Evolutionary conservation across 53 echinoderm and acorn worm species (phyloP).

Genomic region (Astropecten irregularis): DNA sequence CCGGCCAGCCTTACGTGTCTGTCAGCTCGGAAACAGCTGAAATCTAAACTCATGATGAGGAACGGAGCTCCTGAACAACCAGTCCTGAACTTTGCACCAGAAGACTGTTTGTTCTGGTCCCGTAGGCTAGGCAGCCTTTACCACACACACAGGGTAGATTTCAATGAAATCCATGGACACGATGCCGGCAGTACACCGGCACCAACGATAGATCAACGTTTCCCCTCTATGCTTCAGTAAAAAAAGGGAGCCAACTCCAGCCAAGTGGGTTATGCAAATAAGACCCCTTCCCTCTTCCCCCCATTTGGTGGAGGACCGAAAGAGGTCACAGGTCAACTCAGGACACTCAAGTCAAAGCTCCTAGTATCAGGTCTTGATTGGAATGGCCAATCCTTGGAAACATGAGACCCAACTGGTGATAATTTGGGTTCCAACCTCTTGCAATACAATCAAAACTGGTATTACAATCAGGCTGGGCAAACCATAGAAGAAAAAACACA

Average conservation of each 20-base stretch:
- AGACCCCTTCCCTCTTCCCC: too few species aligned
- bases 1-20: neutral
- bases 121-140: neutral
- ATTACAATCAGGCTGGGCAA: too few species aligned
- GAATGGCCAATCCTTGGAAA: neutral
- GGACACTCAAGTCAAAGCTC: neutral
- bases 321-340: conserved; percentile 19
- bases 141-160: conserved; percentile 14
- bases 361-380: neutral
- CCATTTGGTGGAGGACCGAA: too few species aligned
- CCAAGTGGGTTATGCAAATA: conserved; percentile 33
- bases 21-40: conserved; percentile 28
- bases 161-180: conserved; percentile 49
- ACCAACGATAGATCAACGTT: too few species aligned
- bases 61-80: neutral
- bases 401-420: neutral
- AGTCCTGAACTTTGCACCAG: conserved; percentile 36
- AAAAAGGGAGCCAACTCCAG: too few species aligned
- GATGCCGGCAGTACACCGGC: too few species aligned
- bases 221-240: too few species aligned
- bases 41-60: conserved; percentile 3
- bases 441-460: neutral
- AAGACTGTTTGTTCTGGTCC: conserved; percentile 17
- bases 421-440: conserved; percentile 1
- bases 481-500: too few species aligned